Conservation (phyloP, 35 echinoderm and acorn worm species). For the Patiria miniata region DNA sequence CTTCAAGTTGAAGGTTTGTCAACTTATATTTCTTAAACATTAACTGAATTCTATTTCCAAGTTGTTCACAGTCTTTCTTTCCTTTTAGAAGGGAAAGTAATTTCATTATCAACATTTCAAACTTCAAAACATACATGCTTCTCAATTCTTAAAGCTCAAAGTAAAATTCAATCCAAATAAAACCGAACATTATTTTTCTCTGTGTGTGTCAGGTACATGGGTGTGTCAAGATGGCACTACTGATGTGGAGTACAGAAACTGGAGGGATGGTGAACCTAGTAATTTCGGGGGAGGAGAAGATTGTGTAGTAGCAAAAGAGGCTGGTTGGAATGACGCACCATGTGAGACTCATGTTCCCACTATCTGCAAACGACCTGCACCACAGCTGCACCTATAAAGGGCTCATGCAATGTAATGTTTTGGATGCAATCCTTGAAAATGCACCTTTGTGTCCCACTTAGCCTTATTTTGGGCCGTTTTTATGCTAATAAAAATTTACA, state of each 20-base stretch:
- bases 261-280: not conserved
- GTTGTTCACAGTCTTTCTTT: too few relatives aligned
- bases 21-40: not conserved
- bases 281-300: not conserved
- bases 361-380: constrained; percentile 1
- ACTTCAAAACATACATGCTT: too few relatives aligned
- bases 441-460: too few relatives aligned
- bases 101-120: too few relatives aligned
- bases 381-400: not conserved
- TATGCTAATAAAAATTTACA: too few relatives aligned
- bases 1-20: not conserved
- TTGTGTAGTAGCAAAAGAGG: not conserved
- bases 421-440: too few relatives aligned
- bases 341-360: not conserved
- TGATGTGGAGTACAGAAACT: not conserved
- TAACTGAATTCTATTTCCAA: not conserved
- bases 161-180: not conserved
- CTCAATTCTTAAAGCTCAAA: too few relatives aligned
- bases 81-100: too few relatives aligned
- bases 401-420: too few relatives aligned
- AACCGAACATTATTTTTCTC: not conserved
- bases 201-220: not conserved
- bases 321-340: not conserved
- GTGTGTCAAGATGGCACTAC: not conserved
- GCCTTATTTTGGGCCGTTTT: too few relatives aligned